Conservation (phyloP, 92 coral and sea anemone species). For the Phymanthus crucifer region DNA sequence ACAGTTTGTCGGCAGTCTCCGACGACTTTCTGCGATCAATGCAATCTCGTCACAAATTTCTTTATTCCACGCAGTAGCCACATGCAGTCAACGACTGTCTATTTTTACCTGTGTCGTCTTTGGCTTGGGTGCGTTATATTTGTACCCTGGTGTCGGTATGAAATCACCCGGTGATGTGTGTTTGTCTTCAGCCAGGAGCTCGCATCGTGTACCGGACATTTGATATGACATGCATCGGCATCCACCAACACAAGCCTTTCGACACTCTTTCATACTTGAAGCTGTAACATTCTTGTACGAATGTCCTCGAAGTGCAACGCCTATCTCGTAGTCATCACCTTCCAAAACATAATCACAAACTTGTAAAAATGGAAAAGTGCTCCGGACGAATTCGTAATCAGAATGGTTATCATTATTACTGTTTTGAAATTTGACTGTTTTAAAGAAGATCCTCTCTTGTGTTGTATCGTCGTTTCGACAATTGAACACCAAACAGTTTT, state of each 20-base stretch:
- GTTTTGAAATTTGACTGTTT: no score
- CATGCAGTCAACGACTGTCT: no score
- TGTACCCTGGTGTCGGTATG: constrained; percentile 9
- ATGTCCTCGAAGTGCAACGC: constrained; percentile 19
- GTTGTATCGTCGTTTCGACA: no score
- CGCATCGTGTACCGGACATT: constrained; percentile 39
- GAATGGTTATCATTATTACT: no score
- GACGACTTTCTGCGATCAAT: no score
- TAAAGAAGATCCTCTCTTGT: no score
- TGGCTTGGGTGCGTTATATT: neutral
- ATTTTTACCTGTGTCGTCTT: neutral
- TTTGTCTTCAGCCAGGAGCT: constrained; percentile 43
- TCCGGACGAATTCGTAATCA: no score
- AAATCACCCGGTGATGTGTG: constrained; percentile 16
- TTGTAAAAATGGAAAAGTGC: no score
- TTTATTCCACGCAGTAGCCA: no score
- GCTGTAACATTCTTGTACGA: constrained; percentile 21
- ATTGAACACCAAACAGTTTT: no score
- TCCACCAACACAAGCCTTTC: constrained; percentile 32
- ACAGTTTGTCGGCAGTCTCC: no score
- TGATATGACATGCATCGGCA: constrained; percentile 59
- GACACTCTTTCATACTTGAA: constrained; percentile 30
- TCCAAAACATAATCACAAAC: neutral
- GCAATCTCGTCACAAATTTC: no score
- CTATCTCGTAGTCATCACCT: constrained; percentile 3